Conservation (phyloP, 1,140 invertebrate genomes). For the Nasonia longicornis region DNA sequence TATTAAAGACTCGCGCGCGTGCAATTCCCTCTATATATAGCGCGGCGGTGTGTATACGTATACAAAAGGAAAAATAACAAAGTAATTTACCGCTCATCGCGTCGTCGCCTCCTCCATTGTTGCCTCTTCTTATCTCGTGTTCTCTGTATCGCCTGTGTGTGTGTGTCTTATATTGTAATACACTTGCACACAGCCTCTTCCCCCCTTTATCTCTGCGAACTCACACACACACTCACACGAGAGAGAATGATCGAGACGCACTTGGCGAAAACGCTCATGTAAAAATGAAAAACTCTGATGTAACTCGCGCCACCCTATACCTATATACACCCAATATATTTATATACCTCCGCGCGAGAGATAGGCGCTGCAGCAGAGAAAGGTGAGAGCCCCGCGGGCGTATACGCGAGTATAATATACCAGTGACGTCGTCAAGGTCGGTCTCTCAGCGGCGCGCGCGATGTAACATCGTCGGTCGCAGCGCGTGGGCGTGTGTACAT, state of each 20-base stretch:
- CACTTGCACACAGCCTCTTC: background rate
- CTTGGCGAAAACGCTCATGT: background rate
- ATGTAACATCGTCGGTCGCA: background rate
- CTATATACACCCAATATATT: background rate
- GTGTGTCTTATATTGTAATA: background rate
- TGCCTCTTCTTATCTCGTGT: conserved; percentile 28
- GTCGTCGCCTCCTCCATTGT: conserved; percentile 25
- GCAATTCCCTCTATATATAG: background rate
- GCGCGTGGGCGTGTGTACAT: conserved; percentile 24
- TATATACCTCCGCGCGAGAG: background rate
- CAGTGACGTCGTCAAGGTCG: conserved; percentile 27
- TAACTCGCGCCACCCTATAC: background rate
- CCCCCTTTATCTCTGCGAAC: conserved; percentile 20
- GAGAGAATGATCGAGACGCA: conserved; percentile 24
- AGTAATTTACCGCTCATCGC: conserved; percentile 28
- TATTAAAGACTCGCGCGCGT: background rate
- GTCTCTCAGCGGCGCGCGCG: background rate
- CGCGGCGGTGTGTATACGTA: too few relatives aligned
- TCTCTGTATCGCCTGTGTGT: background rate
- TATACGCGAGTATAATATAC: background rate
- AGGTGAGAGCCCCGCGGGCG: background rate
- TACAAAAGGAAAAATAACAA: conserved; percentile 4
- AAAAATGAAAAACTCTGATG: background rate
- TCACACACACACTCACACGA: too few relatives aligned
- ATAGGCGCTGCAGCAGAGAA: conserved; percentile 1